Evolutionary conservation across 2,113 vertebrate species (phyloP).

Genomic region (Podilymbus podiceps): DNA sequence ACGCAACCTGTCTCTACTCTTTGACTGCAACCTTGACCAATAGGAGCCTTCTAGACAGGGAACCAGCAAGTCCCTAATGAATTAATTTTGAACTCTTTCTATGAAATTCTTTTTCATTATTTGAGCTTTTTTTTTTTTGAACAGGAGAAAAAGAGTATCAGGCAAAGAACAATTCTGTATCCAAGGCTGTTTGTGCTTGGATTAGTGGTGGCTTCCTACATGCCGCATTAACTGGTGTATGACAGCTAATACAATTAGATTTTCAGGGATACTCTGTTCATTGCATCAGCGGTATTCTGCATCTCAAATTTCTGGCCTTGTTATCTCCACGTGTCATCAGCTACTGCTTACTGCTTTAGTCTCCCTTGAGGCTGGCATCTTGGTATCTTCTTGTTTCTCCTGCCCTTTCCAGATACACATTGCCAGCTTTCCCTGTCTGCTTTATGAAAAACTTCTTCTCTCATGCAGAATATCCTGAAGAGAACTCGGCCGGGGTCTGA

Average conservation of each 20-base stretch:
- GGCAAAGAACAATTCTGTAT: not conserved
- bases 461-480: conserved; percentile 91
- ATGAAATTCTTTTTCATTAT: not conserved
- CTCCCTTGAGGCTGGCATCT: not conserved
- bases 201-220: not conserved
- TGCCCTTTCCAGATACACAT: not conserved
- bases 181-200: not conserved
- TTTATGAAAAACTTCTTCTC: not conserved
- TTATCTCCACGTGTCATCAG: not conserved
- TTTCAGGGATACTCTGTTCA: not conserved
- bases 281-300: not conserved
- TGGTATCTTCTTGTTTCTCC: not conserved
- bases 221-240: not conserved
- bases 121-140: not conserved
- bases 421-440: not conserved
- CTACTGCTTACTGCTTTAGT: not conserved
- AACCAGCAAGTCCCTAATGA: not conserved
- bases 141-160: not conserved
- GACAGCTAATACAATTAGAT: not conserved
- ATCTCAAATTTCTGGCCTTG: not conserved
- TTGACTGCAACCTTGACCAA: not conserved
- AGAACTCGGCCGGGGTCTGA: conserved; percentile 83
- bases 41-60: not conserved
- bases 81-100: not conserved
- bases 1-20: not conserved